phyloP scores from a whole-genome alignment of 2,797 vertebrate species.

The Syngnathus acus region DNA sequence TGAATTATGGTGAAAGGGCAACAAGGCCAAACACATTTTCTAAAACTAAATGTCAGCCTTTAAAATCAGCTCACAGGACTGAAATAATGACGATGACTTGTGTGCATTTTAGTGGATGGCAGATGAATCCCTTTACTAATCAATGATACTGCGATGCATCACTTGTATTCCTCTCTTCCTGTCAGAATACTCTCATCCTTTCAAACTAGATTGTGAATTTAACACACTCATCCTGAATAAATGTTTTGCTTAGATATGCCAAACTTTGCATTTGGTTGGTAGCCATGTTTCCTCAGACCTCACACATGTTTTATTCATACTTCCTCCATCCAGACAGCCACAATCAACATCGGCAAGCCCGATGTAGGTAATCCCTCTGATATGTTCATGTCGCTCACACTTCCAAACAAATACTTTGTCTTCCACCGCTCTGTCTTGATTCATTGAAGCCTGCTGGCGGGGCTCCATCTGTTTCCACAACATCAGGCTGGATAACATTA shows the following conservation, averaged over 20 bases:
- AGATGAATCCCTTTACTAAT: constrained; percentile 63
- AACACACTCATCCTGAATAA: constrained; percentile 55
- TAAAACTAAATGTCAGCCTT: constrained; percentile 45
- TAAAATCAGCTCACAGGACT: constrained; percentile 40
- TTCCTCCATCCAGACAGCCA: constrained; percentile 41
- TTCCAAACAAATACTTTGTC: constrained; percentile 42
- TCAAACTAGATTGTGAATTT: constrained; percentile 62
- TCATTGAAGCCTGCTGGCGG: constrained; percentile 54
- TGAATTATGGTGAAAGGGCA: constrained; percentile 70
- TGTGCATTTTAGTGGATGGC: constrained; percentile 49
- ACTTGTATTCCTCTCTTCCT: constrained; percentile 56
- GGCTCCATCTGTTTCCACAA: constrained; percentile 59
- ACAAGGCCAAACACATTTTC: constrained; percentile 65
- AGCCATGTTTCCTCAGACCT: constrained; percentile 58
- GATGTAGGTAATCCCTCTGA: constrained; percentile 53
- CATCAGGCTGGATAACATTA: constrained; percentile 56
- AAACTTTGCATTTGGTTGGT: constrained; percentile 54
- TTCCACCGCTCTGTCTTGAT: constrained; percentile 49
- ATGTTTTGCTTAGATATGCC: constrained; percentile 65
- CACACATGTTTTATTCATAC: constrained; percentile 64
- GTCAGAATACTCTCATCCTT: constrained; percentile 48
- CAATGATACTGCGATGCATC: constrained; percentile 62
- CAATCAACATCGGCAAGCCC: constrained; percentile 53
- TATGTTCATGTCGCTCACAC: constrained; percentile 56
- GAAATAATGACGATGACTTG: constrained; percentile 58